Evolutionary conservation across 2,113 vertebrate species (phyloP).

Genomic region (Platycercus adscitus): DNA sequence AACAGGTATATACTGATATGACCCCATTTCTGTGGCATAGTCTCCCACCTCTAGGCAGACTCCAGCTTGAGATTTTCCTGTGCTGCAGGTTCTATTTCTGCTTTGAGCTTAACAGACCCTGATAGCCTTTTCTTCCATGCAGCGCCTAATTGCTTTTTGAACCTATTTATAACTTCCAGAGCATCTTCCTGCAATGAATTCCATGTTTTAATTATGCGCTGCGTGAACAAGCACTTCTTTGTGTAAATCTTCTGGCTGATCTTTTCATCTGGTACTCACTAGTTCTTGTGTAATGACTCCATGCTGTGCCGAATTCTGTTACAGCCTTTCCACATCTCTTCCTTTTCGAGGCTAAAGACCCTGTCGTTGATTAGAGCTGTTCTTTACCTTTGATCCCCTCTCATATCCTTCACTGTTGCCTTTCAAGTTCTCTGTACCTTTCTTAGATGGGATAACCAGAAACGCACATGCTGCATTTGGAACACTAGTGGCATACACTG

Average conservation of each 20-base stretch:
- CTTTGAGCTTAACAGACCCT: conserved; percentile 18
- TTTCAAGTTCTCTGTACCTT: not conserved
- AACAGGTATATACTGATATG: not conserved
- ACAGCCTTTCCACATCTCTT: not conserved
- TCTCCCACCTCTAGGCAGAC: not conserved
- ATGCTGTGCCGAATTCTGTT: not conserved
- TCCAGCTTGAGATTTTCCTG: not conserved
- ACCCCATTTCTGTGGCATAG: not conserved
- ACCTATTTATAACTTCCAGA: conserved; percentile 32
- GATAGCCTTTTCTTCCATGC: not conserved
- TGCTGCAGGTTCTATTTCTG: not conserved
- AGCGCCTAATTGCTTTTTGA: conserved; percentile 13
- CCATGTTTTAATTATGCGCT: conserved; percentile 37
- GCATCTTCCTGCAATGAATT: conserved; percentile 12
- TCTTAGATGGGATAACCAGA: not conserved
- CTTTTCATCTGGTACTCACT: not conserved
- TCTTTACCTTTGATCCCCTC: not conserved
- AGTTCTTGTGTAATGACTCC: not conserved
- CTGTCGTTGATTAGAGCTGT: not conserved
- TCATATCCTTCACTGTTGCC: not conserved
- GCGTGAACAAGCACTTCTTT: conserved; percentile 3
- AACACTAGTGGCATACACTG: rapidly evolving
- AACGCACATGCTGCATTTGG: not conserved
- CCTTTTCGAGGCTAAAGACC: not conserved
- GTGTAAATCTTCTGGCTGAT: conserved; percentile 24